Evolutionary conservation across 2,888 invertebrate genomes (phyloP).

Genomic region (Megamerina dolium): DNA sequence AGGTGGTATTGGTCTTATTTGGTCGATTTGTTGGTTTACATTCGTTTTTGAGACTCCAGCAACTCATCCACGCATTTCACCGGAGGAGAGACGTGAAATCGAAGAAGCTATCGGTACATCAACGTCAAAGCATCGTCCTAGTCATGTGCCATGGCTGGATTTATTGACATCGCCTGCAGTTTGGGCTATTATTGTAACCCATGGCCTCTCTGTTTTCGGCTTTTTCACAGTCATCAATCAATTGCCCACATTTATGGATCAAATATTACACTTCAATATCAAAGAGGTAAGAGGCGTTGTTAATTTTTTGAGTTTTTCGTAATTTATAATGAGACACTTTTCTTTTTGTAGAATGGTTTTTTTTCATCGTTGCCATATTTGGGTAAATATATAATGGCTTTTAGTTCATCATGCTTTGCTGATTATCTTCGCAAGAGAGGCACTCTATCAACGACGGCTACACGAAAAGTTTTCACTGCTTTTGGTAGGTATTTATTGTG

Average conservation of each 20-base stretch:
- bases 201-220: slow-evolving; percentile 78
- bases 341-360: slow-evolving; percentile 63
- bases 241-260: slow-evolving; percentile 78
- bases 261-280: slow-evolving; percentile 69
- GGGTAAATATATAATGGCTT: slow-evolving; percentile 77
- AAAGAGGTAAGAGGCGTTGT: slow-evolving; percentile 58
- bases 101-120: slow-evolving; percentile 65
- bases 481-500: slow-evolving; percentile 53
- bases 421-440: slow-evolving; percentile 64
- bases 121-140: slow-evolving; percentile 55
- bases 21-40: slow-evolving; percentile 78
- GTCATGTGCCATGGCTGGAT: slow-evolving; percentile 67
- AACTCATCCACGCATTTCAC: slow-evolving; percentile 72
- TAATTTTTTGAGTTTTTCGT: not conserved
- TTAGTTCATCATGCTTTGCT: slow-evolving; percentile 66
- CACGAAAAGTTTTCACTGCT: slow-evolving; percentile 63
- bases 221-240: slow-evolving; percentile 86
- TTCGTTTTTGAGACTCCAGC: slow-evolving; percentile 76
- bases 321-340: not conserved
- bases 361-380: slow-evolving; percentile 80
- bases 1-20: slow-evolving; percentile 67
- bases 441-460: slow-evolving; percentile 65
- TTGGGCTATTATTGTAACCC: slow-evolving; percentile 80
- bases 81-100: slow-evolving; percentile 65
- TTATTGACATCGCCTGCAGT: slow-evolving; percentile 68